Percentiles rank a stretch among this genome's conserved stretches.
These are phyloP conservation scores for Acropternis orthonyx DNA, from an alignment of 2,797 vertebrate genomes.

Conservation along the genomic window DNA sequence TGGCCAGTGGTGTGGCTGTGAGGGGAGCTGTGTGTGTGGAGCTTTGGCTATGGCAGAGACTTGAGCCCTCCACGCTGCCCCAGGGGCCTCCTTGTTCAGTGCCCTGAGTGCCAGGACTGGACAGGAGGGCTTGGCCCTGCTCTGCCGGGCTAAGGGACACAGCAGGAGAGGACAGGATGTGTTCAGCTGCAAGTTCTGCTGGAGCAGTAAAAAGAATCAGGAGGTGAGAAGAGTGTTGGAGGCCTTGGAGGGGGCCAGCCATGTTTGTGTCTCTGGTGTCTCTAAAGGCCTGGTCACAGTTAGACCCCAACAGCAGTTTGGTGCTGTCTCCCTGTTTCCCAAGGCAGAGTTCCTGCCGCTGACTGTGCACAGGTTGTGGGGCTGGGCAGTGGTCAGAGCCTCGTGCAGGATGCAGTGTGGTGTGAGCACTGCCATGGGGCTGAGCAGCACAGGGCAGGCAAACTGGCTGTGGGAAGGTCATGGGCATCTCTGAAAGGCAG, in stretches of 20 bases:
- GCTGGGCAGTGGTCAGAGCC: neutral
- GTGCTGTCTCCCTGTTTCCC: neutral
- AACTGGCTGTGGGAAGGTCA: fast-evolving
- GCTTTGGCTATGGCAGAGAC: neutral
- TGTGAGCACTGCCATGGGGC: neutral
- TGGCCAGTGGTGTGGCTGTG: neutral
- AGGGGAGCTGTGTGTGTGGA: neutral
- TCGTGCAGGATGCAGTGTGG: fast-evolving
- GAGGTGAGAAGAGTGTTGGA: neutral
- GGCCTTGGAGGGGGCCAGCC: neutral
- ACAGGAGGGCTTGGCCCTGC: neutral
- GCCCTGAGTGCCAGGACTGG: neutral
- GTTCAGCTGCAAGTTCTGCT: neutral
- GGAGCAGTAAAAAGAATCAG: neutral
- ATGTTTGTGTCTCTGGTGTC: neutral
- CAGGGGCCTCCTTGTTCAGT: neutral
- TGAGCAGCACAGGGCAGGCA: neutral
- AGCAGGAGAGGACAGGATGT: neutral
- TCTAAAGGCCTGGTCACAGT: neutral
- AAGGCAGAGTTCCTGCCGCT: neutral
- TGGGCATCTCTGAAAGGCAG: neutral
- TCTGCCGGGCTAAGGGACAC: neutral
- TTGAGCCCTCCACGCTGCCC: neutral
- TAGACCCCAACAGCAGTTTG: neutral
- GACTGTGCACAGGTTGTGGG: neutral